Conservation (phyloP, 1,140 invertebrate genomes). For the Lepidurus arcticus region DNA sequence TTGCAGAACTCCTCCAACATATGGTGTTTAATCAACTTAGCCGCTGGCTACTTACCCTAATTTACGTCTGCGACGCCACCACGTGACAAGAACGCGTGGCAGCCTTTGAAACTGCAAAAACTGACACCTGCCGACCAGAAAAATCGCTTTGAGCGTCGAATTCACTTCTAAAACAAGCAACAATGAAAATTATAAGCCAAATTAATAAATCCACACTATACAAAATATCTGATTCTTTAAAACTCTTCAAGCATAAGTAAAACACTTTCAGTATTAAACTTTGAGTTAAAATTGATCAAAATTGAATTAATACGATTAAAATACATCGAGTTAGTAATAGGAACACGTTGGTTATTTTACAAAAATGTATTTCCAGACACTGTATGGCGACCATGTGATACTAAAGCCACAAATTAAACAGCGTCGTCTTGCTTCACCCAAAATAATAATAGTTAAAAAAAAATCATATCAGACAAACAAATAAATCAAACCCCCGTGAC, state of each 20-base stretch:
- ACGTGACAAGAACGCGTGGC: conserved; percentile 13
- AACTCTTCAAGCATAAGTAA: no score
- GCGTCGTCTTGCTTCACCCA: conserved; percentile 8
- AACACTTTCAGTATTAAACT: no score
- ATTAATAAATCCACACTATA: no score
- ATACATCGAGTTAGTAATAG: neutral
- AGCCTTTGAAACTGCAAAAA: neutral
- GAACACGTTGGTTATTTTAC: neutral
- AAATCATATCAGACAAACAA: neutral
- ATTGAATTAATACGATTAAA: no score
- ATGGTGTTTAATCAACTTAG: neutral
- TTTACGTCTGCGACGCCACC: neutral
- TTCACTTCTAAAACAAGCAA: no score
- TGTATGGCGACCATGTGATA: conserved; percentile 21
- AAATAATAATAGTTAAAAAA: neutral
- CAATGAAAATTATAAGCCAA: no score
- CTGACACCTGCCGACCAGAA: neutral
- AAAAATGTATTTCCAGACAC: conserved; percentile 20
- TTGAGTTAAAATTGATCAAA: no score
- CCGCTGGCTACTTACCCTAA: neutral
- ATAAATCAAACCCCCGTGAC: conserved; percentile 17
- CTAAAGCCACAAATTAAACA: conserved; percentile 19
- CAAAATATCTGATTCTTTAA: no score
- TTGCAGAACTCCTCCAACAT: neutral
- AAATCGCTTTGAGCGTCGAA: neutral